Conservation (phyloP, 1,140 invertebrate genomes). For the Drosophila virilis region DNA sequence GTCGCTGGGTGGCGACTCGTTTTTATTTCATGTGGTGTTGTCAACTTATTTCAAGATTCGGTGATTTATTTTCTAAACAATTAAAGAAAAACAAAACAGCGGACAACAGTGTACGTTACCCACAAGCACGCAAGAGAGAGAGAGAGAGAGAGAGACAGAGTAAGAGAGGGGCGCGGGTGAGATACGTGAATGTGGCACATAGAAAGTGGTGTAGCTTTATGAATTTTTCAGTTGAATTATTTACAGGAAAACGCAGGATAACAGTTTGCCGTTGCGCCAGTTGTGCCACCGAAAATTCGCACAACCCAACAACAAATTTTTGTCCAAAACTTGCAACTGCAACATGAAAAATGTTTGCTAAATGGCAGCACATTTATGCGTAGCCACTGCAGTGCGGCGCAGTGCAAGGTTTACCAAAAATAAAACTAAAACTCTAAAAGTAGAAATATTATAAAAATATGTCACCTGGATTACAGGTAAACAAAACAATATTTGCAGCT, state of each 20-base stretch:
- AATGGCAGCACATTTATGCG: conserved; percentile 45
- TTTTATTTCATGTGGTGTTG: conserved; percentile 75
- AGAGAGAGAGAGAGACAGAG: too few species aligned
- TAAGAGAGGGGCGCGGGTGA: neutral
- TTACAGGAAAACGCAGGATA: conserved; percentile 66
- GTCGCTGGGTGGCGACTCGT: conserved; percentile 24
- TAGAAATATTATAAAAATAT: conserved; percentile 27
- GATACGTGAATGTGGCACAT: conserved; percentile 9
- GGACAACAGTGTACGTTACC: neutral
- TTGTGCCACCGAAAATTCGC: conserved; percentile 26
- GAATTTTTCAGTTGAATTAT: conserved; percentile 78
- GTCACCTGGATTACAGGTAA: conserved; percentile 26
- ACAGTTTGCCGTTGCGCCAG: conserved; percentile 47
- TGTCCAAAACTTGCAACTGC: conserved; percentile 35
- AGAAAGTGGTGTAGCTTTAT: conserved; percentile 54
- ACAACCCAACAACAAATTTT: conserved; percentile 19
- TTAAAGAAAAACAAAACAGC: conserved; percentile 66
- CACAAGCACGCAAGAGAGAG: conserved; percentile 9
- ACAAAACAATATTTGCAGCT: conserved; percentile 28
- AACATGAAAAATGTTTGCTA: conserved; percentile 53
- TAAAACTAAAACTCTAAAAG: neutral
- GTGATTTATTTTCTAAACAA: conserved; percentile 81
- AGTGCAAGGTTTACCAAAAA: conserved; percentile 7
- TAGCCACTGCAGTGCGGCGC: conserved; percentile 8
- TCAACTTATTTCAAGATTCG: conserved; percentile 69